Evolutionary conservation across 2,888 invertebrate genomes (phyloP), one percentile per base, ranked within the genome.

Genomic region (Dasysyrphus tricinctus): DNA sequence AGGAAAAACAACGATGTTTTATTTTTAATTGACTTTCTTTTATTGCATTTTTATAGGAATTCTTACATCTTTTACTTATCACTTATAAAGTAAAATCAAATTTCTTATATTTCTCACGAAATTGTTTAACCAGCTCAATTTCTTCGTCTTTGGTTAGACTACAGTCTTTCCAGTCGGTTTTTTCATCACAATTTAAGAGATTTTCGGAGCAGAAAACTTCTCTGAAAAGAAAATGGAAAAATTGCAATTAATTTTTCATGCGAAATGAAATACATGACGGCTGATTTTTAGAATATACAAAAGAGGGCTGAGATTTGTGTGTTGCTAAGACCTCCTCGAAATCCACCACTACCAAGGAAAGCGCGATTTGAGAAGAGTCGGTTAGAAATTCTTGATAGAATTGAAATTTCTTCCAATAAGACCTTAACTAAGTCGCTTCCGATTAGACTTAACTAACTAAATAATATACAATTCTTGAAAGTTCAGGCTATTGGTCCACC

Each of bases 81-180:
- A 59, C 39, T 88, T 89, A 90, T 54, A 89, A 88, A 3, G 96
- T 96, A 90, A 97, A 96, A 93, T 97, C 97, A 92, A 94, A 98
- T 0, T 95, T 94, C 89, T 94, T 93, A 93, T 97, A 98, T 88
- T 94, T 94, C 78, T 94, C 94, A 70, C 97, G 94, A 90, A 98
- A 96, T 74, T 93, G 93, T 69, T 94, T 93, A 0, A 97, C 96
- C 63, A 95, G 92, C 9, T 93, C 90, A 1, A 94, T 93, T 93
- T 99, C 99, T 88, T 96, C 95, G 3, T 97, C 96, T 88, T 95
- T 95, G 4, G 94, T 93, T 12, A 96, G 92, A 72, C 95, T 94
- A 91, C 99, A 99, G 88, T 96, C 95, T 88, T 96, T 96, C 99
- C 99, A 99, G 91, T 99, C 98, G 0, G 96, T 95, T 89, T 97